phyloP scores from a whole-genome alignment of 2,113 vertebrate species.

The Mobula birostris region DNA sequence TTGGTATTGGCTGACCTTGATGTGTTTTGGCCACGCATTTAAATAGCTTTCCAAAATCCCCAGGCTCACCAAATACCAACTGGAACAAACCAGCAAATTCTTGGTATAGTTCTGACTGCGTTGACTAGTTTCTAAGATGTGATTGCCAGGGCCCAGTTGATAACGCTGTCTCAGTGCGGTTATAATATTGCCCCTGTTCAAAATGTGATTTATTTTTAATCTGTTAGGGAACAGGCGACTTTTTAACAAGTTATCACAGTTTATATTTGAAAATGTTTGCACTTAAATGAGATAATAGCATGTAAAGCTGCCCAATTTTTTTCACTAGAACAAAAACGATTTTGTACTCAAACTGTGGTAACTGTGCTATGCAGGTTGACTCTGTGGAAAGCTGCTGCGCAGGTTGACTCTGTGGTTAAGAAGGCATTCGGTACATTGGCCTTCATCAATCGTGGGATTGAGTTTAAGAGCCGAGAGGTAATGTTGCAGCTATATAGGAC shows the following conservation, averaged over 20 bases:
- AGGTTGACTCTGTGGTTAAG: too few species aligned
- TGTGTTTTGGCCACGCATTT: not conserved
- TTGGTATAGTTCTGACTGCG: not conserved
- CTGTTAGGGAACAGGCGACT: not conserved
- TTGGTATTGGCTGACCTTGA: not conserved
- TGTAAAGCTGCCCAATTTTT: not conserved
- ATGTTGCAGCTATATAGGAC: too few species aligned
- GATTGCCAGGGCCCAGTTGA: not conserved
- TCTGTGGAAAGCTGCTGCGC: too few species aligned
- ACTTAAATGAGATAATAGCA: not conserved
- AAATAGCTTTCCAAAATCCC: not conserved
- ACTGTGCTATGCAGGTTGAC: too few species aligned
- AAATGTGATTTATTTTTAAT: not conserved
- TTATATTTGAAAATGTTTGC: too few species aligned
- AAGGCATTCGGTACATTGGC: too few species aligned
- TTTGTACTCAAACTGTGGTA: not conserved
- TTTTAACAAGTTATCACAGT: too few species aligned
- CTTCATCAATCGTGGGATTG: too few species aligned
- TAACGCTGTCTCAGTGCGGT: not conserved
- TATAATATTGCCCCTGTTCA: not conserved
- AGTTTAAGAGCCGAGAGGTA: too few species aligned
- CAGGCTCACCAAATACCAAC: not conserved
- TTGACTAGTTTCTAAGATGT: not conserved
- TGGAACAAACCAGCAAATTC: not conserved
- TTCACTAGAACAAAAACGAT: not conserved